Percentiles rank a stretch among this genome's conserved stretches.
Evolutionary conservation across 2,888 invertebrate species (phyloP).

Genomic region (Tenthredo notha): DNA sequence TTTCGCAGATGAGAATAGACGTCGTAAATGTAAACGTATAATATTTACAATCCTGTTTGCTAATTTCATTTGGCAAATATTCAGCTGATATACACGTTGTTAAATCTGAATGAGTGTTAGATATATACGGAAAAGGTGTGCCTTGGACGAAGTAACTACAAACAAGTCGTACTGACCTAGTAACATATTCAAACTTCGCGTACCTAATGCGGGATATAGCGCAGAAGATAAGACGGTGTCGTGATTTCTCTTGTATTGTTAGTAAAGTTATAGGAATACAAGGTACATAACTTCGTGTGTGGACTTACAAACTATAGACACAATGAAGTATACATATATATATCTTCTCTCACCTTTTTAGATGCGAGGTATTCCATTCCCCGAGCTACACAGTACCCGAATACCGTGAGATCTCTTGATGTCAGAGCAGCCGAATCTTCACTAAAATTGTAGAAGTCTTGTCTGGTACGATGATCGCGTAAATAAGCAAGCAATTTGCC

Average conservation of each 20-base stretch:
- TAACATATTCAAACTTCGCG: slow-evolving; percentile 35
- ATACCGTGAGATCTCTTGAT: slow-evolving; percentile 88
- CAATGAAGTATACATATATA: background rate
- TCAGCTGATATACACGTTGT: background rate
- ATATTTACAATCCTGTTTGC: slow-evolving; percentile 8
- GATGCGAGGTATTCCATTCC: slow-evolving; percentile 93
- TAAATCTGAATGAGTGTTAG: background rate
- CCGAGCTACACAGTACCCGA: slow-evolving; percentile 90
- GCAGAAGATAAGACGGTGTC: background rate
- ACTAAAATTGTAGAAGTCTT: slow-evolving; percentile 83
- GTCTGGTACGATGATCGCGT: slow-evolving; percentile 82
- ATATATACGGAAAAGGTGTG: slow-evolving; percentile 24
- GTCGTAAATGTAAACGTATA: background rate
- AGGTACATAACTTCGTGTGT: background rate
- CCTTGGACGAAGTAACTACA: background rate
- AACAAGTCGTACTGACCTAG: slow-evolving; percentile 42
- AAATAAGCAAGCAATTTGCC: slow-evolving; percentile 89
- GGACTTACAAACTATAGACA: background rate
- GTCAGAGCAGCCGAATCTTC: slow-evolving; percentile 84
- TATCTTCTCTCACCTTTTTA: slow-evolving; percentile 84
- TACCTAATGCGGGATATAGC: background rate
- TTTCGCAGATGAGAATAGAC: background rate
- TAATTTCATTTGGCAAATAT: background rate
- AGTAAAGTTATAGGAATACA: background rate
- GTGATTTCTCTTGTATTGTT: slow-evolving; percentile 29